These are phyloP conservation scores for Drosophila lini DNA, from an alignment of 1,140 invertebrate genomes.

Conservation along the genomic window DNA sequence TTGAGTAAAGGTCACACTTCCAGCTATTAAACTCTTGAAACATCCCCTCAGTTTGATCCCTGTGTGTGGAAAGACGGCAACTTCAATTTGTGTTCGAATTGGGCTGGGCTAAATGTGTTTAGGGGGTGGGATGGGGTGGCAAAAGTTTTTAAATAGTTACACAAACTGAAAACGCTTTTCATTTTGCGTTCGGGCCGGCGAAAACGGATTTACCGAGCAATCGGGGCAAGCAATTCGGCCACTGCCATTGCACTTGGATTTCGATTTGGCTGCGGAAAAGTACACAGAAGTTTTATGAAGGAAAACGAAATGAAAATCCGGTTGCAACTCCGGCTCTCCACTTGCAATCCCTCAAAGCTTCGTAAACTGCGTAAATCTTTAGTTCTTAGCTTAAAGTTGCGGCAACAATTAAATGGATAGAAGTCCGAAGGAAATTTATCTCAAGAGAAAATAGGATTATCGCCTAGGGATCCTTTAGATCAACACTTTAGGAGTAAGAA, in stretches of 20 bases:
- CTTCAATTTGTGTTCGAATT: slow-evolving; percentile 25
- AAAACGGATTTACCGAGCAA: slow-evolving; percentile 61
- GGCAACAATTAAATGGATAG: slow-evolving; percentile 71
- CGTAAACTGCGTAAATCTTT: slow-evolving; percentile 44
- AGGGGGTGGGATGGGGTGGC: neutral
- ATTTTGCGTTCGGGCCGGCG: slow-evolving; percentile 46
- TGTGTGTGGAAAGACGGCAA: neutral
- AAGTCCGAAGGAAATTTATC: slow-evolving; percentile 14
- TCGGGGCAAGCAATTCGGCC: slow-evolving; percentile 37
- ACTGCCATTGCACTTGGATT: slow-evolving; percentile 55
- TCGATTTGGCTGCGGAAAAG: slow-evolving; percentile 69
- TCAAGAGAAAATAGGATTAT: slow-evolving; percentile 22
- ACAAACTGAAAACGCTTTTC: slow-evolving; percentile 66
- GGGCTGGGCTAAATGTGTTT: neutral
- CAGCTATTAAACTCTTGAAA: neutral
- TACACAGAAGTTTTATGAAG: slow-evolving; percentile 74
- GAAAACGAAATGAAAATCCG: slow-evolving; percentile 76
- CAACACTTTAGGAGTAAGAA: slow-evolving; percentile 10
- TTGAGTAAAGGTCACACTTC: no score
- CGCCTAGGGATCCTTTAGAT: slow-evolving; percentile 7
- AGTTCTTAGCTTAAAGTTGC: slow-evolving; percentile 53
- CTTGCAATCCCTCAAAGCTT: slow-evolving; percentile 37
- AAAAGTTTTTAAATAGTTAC: slow-evolving; percentile 76
- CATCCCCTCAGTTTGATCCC: slow-evolving; percentile 2
- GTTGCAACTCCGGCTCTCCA: slow-evolving; percentile 1